A percentile compares a stretch with the other conserved stretches of the same genome.
Conservation (phyloP, 1,140 invertebrate species). For the Lordiphosa stackelbergi region DNA sequence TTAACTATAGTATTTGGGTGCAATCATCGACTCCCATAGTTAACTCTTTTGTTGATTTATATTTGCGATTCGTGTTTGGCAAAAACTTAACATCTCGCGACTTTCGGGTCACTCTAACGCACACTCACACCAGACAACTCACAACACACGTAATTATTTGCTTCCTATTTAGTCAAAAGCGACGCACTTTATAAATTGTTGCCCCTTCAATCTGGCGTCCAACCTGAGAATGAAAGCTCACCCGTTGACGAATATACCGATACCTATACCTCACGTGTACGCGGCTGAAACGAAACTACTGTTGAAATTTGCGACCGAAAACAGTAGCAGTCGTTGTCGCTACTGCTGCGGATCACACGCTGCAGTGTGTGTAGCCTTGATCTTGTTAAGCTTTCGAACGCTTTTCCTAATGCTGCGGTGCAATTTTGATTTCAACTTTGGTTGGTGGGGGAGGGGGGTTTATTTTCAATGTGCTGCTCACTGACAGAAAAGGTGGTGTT, state of each 20-base stretch:
- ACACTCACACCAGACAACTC: slow-evolving; percentile 6
- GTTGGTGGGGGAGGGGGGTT: neutral
- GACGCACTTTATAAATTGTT: slow-evolving; percentile 25
- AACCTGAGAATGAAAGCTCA: slow-evolving; percentile 22
- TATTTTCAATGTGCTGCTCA: slow-evolving; percentile 3
- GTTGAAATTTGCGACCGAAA: slow-evolving; percentile 13
- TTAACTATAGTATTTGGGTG: slow-evolving; percentile 2
- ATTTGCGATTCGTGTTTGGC: neutral
- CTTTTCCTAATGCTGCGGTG: slow-evolving; percentile 13
- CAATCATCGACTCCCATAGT: no score
- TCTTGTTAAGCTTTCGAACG: slow-evolving; percentile 22
- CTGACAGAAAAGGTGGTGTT: no score
- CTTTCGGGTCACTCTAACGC: slow-evolving; percentile 10
- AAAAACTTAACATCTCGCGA: slow-evolving; percentile 5
- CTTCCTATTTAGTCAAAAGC: slow-evolving; percentile 37
- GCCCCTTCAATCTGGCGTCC: slow-evolving; percentile 1
- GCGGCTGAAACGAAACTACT: slow-evolving; percentile 45
- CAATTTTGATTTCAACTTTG: slow-evolving; percentile 3
- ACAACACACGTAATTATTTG: slow-evolving; percentile 27
- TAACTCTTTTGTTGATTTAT: no score
- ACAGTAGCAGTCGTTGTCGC: slow-evolving; percentile 12
- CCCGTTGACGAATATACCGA: slow-evolving; percentile 16
- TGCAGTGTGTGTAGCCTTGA: slow-evolving; percentile 14
- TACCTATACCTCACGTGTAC: slow-evolving; percentile 22
- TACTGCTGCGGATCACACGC: slow-evolving; percentile 4